Evolutionary conservation across 2,888 invertebrate genomes (phyloP).

Genomic region (Halictus quadricinctus): DNA sequence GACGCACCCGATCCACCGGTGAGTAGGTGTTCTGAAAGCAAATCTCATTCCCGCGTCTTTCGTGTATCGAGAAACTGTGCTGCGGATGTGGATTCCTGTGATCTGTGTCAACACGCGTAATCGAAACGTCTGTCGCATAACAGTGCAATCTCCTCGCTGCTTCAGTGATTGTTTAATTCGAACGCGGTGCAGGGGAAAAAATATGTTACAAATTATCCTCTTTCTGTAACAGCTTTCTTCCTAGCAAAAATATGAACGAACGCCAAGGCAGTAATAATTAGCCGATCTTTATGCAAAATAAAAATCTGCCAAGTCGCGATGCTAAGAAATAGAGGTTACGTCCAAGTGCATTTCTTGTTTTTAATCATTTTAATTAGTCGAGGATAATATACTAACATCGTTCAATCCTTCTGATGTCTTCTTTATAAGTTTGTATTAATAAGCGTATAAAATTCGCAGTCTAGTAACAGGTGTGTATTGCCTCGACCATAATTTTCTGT

Average conservation of each 20-base stretch:
- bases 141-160: not conserved
- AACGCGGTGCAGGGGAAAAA: not conserved
- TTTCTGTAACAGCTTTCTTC: not conserved
- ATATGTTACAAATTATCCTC: not conserved
- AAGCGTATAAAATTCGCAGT: not conserved
- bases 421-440: no score
- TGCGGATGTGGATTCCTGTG: not conserved
- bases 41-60: not conserved
- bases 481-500: no score
- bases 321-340: no score
- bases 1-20: constrained; percentile 26
- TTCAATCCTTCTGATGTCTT: no score
- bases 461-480: not conserved
- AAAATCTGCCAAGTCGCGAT: no score
- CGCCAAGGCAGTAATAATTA: no score
- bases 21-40: constrained; percentile 21
- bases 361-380: no score
- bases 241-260: no score
- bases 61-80: not conserved
- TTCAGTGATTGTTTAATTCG: no score
- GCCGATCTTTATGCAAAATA: no score
- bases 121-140: not conserved
- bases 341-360: no score
- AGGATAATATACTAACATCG: not conserved
- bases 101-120: not conserved